Evolutionary conservation across 2,888 invertebrate species (phyloP).

Genomic region (Colletes collaris): DNA sequence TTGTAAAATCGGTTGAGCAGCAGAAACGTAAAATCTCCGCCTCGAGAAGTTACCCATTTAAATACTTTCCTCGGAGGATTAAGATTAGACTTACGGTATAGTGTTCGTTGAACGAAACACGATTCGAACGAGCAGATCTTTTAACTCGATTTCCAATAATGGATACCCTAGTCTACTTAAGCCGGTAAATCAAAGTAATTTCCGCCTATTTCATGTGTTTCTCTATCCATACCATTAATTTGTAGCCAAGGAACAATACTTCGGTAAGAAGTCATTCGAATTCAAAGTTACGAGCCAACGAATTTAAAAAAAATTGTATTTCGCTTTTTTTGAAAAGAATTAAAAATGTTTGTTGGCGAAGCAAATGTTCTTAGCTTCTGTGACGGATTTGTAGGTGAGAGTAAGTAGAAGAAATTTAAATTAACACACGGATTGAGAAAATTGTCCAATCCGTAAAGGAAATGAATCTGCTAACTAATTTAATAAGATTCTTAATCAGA

Average conservation of each 20-base stretch:
- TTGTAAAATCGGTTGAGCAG: background rate
- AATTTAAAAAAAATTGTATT: no score
- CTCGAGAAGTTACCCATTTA: slow-evolving; percentile 6
- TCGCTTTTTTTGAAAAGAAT: no score
- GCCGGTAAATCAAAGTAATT: background rate
- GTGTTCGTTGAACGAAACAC: slow-evolving; percentile 10
- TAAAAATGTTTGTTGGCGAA: no score
- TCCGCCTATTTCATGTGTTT: background rate
- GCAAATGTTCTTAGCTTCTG: no score
- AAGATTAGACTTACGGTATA: slow-evolving; percentile 10
- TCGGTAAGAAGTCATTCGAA: no score
- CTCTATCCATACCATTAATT: background rate
- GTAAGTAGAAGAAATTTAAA: no score
- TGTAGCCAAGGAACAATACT: no score
- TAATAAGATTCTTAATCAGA: slow-evolving; percentile 32
- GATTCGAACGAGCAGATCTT: slow-evolving; percentile 8
- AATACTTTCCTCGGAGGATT: slow-evolving; percentile 13
- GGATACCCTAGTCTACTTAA: background rate
- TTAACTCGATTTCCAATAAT: slow-evolving; percentile 11
- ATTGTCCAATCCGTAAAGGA: background rate
- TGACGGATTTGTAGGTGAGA: no score
- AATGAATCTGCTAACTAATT: slow-evolving; percentile 30
- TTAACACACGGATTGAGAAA: no score
- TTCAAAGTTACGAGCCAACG: no score
- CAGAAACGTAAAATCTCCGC: background rate